Evolutionary conservation across 2,797 vertebrate genomes (phyloP), one percentile per base, ranked within the genome.

Genomic region (Poeciliopsis gracilis): DNA sequence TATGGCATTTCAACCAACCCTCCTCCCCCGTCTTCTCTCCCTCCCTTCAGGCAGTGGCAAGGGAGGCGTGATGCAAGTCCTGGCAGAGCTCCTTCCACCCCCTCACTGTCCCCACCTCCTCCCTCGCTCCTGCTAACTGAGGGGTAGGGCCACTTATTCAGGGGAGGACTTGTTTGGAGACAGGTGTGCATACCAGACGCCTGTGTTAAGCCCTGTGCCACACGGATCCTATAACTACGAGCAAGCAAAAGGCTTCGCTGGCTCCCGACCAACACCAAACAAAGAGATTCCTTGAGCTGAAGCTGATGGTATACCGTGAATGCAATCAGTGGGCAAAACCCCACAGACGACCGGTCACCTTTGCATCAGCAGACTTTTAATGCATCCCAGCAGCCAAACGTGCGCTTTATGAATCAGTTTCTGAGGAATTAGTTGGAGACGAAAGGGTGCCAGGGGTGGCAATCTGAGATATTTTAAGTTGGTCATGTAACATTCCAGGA

Each of bases 161-260:
- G 77, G 66, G 84, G 77, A 82, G 74, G 76, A 72, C 77, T 83
- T 88, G 85, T 87, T 80, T 80, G 76, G 87, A 90, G 95, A 93
- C 95, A 96, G 96, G 95, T 96, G 95, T 95, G 94, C 95, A 95
- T 95, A 94, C 95, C 94, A 94, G 93, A 94, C 91, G 84, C 92
- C 81, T 84, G 86, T 77, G 70, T 89, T 91, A 89, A 93, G 82
- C 87, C 83, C 78, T 76, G 75, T n/a, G 45, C 86, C 90, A 84
- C 79, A 59, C 51, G 41, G 78, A 87, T 91, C 89, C 84, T 73
- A 77, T 92, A 88, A 86, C 89, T 92, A 92, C 93, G 88, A 91
- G 88, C 89, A 84, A 83, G 84, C 55, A 18, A 70, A 70, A 90
- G 82, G 86, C 77, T 87, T 90, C 85, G 78, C 81, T 71, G 46